Base-by-base conservation (phyloP, 2,888 invertebrate species). In the Papilio elwesi region DNA sequence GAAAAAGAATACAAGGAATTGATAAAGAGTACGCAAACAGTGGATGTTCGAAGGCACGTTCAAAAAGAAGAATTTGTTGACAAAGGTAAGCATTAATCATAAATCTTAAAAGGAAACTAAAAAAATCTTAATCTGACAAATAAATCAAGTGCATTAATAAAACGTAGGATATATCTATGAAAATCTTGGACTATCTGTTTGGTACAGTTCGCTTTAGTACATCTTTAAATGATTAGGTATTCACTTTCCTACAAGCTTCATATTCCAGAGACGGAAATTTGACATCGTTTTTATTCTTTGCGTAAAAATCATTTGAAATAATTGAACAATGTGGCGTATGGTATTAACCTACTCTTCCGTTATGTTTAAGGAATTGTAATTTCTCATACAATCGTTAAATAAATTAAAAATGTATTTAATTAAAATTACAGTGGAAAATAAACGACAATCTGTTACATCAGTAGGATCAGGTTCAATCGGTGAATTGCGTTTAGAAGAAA, bases 361-460 rank as follows among this genome's bases (percentile, higher is more conserved):
- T 16, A 9, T 49, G 36, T n/a, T 67, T 59, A n/a, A 75, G 49
- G 49, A 47, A 13, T 69, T 52, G 12, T 51, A 7, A 36, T 51
- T 36, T 48, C 12, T 36, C 11, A 15, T n/a, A 65, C 13, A 36
- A 36, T 1, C 13, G 6, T n/a, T 47, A 47, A n/a, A 66, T n/a
- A 47, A 62, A 10, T n/a, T 16, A 55, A n/a, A 47, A 9, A 0
- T 15, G 9, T 15, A 26, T 64, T 26, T 72, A 59, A 62, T 71
- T 48, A n/a, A 85, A 62, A 15, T 43, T 85, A 73, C 76, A 90
- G 90, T 80, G 67, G 88, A 89, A 38, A 72, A 78, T 55, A 81
- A 83, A 83, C 90, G 93, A 1, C 92, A 92, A 75, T 93, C 93
- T 49, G 91, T 93, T 5, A 92, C 92, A 55, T 94, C 94, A 57